These are phyloP conservation scores for Euproctis similis DNA, from an alignment of 2,888 invertebrate genomes.

Conservation along the genomic window DNA sequence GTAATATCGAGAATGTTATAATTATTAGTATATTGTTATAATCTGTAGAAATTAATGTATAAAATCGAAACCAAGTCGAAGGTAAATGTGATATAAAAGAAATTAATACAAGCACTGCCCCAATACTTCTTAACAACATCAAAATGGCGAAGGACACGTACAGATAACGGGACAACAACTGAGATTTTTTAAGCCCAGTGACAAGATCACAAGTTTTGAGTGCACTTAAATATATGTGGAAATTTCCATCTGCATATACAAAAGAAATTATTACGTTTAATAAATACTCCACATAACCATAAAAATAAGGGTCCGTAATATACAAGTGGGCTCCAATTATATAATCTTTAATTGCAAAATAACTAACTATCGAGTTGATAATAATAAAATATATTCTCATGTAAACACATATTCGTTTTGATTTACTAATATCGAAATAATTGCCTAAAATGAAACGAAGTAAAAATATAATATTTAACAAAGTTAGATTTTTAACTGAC, in stretches of 20 bases:
- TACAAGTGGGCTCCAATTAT: not conserved
- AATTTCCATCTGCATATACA: conserved; percentile 1
- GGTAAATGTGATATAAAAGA: too few relatives aligned
- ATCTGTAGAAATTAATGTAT: not conserved
- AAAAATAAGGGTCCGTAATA: not conserved
- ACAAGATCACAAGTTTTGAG: conserved; percentile 1
- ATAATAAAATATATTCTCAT: conserved; percentile 1
- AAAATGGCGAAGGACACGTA: not conserved
- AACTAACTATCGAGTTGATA: not conserved
- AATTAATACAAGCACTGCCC: too few relatives aligned
- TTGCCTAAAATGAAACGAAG: conserved; percentile 1
- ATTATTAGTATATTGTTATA: not conserved
- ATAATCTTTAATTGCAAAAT: not conserved
- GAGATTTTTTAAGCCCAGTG: conserved; percentile 1
- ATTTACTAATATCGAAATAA: conserved; percentile 1
- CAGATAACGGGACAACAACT: not conserved
- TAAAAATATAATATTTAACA: conserved; percentile 1
- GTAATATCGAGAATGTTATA: conserved; percentile 4
- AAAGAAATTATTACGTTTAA: not conserved
- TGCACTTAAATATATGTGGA: conserved; percentile 1
- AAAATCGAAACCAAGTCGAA: too few relatives aligned
- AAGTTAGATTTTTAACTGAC: not conserved
- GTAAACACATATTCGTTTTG: not conserved
- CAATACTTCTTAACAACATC: not conserved
- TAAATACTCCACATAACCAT: not conserved